These are phyloP conservation scores for Amphimedon queenslandica DNA, from an alignment of 37 sponge, comb jelly and placozoan species.

Conservation along the genomic window DNA sequence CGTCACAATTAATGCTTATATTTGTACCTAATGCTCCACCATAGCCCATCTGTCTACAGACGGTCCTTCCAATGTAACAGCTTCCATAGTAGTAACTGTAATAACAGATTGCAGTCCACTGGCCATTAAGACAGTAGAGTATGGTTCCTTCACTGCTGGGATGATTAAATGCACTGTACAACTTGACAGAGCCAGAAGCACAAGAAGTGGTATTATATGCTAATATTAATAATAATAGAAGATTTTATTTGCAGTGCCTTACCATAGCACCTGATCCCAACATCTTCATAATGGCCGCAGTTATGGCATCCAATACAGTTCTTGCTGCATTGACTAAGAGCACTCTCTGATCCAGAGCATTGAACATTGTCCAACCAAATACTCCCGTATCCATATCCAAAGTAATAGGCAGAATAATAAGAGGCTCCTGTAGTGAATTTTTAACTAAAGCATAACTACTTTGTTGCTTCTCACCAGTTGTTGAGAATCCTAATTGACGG, in stretches of 20 bases:
- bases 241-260: no score
- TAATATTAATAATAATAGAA: no score
- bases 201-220: neutral
- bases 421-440: no score
- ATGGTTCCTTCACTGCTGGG: neutral
- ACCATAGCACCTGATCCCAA: constrained; percentile 9
- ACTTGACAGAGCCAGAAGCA: neutral
- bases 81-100: neutral
- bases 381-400: neutral
- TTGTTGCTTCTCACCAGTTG: no score
- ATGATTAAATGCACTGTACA: neutral
- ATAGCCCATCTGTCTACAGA: neutral
- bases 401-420: neutral
- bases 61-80: neutral
- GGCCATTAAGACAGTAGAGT: neutral
- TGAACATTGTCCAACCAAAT: constrained; percentile 27
- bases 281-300: constrained; percentile 30
- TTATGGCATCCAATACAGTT: neutral
- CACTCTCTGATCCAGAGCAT: constrained; percentile 9
- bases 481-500: neutral
- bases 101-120: neutral
- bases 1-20: neutral
- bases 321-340: neutral
- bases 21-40: neutral
- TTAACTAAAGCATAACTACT: no score